Conservation (phyloP, 2,888 invertebrate genomes). For the Sphecodes monilicornis region DNA sequence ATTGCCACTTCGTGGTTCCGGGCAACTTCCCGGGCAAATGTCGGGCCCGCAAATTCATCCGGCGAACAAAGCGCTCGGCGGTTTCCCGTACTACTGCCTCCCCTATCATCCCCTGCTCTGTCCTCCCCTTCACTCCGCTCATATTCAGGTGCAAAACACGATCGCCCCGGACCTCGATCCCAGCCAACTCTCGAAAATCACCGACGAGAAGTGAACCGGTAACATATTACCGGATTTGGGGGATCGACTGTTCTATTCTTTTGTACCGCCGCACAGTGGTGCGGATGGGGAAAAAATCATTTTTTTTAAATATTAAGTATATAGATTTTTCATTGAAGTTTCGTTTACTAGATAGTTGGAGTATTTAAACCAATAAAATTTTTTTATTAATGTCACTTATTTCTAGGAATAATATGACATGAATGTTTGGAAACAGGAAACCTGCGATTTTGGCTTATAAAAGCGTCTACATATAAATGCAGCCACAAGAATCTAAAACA, state of each 20-base stretch:
- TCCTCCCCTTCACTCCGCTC: slow-evolving; percentile 79
- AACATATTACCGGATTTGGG: neutral
- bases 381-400: too few species aligned
- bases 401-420: too few species aligned
- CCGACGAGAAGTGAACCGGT: slow-evolving; percentile 74
- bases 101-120: slow-evolving; percentile 82
- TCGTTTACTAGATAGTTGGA: too few species aligned
- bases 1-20: slow-evolving; percentile 78
- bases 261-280: neutral
- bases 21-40: slow-evolving; percentile 80
- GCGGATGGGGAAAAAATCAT: too few species aligned
- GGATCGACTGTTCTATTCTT: slow-evolving; percentile 13
- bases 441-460: too few species aligned
- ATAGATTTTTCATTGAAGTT: too few species aligned
- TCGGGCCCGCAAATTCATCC: slow-evolving; percentile 79
- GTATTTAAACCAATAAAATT: too few species aligned
- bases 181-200: slow-evolving; percentile 77
- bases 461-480: too few species aligned
- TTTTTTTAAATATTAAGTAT: too few species aligned
- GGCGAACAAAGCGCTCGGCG: slow-evolving; percentile 78
- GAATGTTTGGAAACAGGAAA: too few species aligned
- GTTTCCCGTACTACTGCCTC: slow-evolving; percentile 82
- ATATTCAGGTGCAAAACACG: slow-evolving; percentile 79
- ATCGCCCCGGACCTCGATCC: slow-evolving; percentile 75
- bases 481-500: too few species aligned